Evolutionary conservation across 1,140 invertebrate genomes (phyloP).

Genomic region (Drusus annulatus): DNA sequence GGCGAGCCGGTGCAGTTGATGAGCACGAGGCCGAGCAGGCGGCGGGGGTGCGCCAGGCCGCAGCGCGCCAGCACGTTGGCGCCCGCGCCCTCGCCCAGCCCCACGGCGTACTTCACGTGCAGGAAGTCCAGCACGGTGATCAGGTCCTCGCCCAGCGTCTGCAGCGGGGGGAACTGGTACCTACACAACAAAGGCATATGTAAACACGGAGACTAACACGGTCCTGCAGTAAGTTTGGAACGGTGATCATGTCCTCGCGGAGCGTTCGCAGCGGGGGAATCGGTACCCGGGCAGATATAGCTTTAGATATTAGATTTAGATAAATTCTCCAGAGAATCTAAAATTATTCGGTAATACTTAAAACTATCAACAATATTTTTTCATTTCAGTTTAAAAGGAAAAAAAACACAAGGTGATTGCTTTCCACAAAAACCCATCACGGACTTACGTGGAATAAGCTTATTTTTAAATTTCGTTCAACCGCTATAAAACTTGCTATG

Average conservation of each 20-base stretch:
- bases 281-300: constrained; percentile 73
- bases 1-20: constrained; percentile 92
- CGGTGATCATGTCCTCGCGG: constrained; percentile 86
- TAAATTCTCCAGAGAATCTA: too few species aligned
- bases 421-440: too few species aligned
- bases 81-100: constrained; percentile 91
- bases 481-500: too few species aligned
- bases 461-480: too few species aligned
- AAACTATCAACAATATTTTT: too few species aligned
- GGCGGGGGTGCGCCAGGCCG: constrained; percentile 83
- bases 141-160: constrained; percentile 88
- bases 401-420: too few species aligned
- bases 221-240: constrained; percentile 86
- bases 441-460: too few species aligned
- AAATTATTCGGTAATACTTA: too few species aligned
- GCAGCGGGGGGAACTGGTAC: constrained; percentile 86
- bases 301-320: too few species aligned
- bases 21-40: constrained; percentile 83
- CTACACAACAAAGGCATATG: constrained; percentile 64
- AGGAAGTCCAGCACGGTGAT: constrained; percentile 87
- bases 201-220: too few species aligned
- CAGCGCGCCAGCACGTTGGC: constrained; percentile 91
- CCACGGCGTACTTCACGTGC: constrained; percentile 84
- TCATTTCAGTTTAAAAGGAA: too few species aligned
- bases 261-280: constrained; percentile 87